Percentiles rank a stretch among this genome's conserved stretches.
Conservation (phyloP, 1,140 invertebrate species). For the Triops longicaudatus region DNA sequence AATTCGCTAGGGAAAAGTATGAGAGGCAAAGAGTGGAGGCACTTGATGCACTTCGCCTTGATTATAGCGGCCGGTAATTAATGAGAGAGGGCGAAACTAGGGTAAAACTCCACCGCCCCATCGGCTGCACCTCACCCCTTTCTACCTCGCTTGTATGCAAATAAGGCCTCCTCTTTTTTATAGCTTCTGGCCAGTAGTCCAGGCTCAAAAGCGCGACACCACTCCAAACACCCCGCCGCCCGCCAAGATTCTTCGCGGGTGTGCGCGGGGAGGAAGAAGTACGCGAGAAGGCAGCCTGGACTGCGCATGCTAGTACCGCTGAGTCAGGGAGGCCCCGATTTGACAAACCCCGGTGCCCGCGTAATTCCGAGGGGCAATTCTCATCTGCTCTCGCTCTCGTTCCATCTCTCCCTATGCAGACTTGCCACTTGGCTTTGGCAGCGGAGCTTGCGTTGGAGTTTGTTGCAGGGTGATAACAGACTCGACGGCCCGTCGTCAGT, state of each 20-base stretch:
- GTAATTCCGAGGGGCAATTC: not conserved
- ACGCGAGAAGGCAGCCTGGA: not conserved
- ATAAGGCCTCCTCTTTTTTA: conserved; percentile 6
- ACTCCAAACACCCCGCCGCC: not conserved
- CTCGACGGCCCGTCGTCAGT: not conserved
- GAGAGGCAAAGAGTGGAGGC: conserved; percentile 4
- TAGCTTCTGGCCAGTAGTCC: conserved; percentile 1
- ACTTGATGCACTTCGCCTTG: conserved; percentile 9
- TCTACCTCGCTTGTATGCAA: not conserved
- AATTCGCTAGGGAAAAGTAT: not conserved
- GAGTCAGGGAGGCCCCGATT: not conserved
- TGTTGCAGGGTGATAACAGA: not conserved
- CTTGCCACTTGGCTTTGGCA: not conserved
- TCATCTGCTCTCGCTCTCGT: not conserved
- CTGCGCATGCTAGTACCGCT: not conserved
- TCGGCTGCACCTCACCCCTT: not conserved
- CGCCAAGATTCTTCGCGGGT: not conserved
- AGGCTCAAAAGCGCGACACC: not conserved
- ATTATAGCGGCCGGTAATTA: conserved; percentile 15
- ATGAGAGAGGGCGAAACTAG: not conserved
- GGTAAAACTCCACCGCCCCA: not conserved
- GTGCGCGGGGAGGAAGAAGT: not conserved
- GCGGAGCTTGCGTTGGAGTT: not conserved
- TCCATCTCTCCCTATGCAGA: not conserved
- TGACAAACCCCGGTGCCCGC: not conserved